These are phyloP conservation scores for Plemyria rubiginata DNA, from an alignment of 2,888 invertebrate genomes.

Conservation along the genomic window DNA sequence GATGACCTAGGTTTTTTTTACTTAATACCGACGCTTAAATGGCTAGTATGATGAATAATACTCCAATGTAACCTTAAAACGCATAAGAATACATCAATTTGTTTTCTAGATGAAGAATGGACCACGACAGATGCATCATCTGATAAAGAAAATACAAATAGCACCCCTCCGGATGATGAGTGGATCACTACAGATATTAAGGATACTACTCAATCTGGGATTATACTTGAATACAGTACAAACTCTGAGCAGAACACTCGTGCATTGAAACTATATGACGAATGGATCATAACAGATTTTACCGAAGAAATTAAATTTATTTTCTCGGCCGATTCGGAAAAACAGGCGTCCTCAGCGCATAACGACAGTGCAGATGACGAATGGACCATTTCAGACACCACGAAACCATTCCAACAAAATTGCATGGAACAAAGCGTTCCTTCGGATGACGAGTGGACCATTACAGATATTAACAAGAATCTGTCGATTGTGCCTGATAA, in stretches of 20 bases:
- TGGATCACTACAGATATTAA: slow-evolving; percentile 2
- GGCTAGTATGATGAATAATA: too few species aligned
- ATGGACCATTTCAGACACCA: slow-evolving; percentile 6
- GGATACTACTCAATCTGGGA: too few species aligned
- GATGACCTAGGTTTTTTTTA: too few species aligned
- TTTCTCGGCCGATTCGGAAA: neutral
- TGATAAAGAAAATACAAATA: neutral
- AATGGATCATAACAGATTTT: slow-evolving; percentile 5
- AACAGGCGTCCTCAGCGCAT: too few species aligned
- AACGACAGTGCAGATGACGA: neutral
- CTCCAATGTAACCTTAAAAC: too few species aligned
- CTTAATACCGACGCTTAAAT: too few species aligned
- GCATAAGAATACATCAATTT: too few species aligned
- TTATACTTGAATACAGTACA: too few species aligned
- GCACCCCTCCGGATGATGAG: slow-evolving; percentile 2
- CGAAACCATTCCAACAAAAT: neutral
- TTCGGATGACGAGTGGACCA: slow-evolving; percentile 6
- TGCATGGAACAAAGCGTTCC: neutral
- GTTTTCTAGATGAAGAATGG: too few species aligned
- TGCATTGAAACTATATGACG: slow-evolving; percentile 2
- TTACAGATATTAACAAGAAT: neutral
- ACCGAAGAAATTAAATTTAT: neutral
- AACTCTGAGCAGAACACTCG: too few species aligned
- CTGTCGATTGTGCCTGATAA: neutral
- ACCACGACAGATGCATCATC: neutral